Base-by-base conservation (phyloP, 2,888 invertebrate species). In the Apotomis turbidana region DNA sequence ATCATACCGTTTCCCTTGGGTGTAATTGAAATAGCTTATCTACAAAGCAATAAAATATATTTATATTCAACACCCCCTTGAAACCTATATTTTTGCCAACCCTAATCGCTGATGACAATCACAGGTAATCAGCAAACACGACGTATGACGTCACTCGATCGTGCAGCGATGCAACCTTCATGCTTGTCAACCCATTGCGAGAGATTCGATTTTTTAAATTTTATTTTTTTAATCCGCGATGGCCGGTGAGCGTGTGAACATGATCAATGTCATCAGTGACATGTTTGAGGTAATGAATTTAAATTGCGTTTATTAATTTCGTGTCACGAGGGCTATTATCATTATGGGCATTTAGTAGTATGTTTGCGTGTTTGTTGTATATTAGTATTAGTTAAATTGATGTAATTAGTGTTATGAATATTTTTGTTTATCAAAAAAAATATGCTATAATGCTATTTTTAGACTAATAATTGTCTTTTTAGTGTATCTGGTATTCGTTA, bases 121-220 rank as follows among this genome's bases (percentile, higher is more conserved):
- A 83, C 77, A 81, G 80, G 85, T 85, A 89, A 90, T 89, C 86
- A 89, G 85, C 84, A 89, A 90, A 89, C 86, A 89, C 79, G 80
- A 81, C 77, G 74, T 79, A 78, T 90, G 91, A 90, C 90, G 91
- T 91, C 90, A 88, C 80, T 62, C 70, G 67, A 74, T 83, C 88
- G 86, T 88, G 87, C 85, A 80, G 77, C 80, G 79, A 78, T 84
- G 85, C 88, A 89, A 80, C 91, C 91, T 92, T 91, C 91, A 89
- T 81, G 90, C 80, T 79, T 87, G 85, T 88, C 89, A 85, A 80
- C 86, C 77, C 75, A 76, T 81, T 80, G 79, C 79, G 78, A 77
- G 77, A 75, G 76, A 78, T 81, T 79, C 79, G 81, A 80, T 79
- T 80, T 79, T 72, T 62, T 61, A 27, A 78, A 67, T 61, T 69